Evolutionary conservation across 2,888 invertebrate species (phyloP).

Genomic region (Dendrolimus pini): DNA sequence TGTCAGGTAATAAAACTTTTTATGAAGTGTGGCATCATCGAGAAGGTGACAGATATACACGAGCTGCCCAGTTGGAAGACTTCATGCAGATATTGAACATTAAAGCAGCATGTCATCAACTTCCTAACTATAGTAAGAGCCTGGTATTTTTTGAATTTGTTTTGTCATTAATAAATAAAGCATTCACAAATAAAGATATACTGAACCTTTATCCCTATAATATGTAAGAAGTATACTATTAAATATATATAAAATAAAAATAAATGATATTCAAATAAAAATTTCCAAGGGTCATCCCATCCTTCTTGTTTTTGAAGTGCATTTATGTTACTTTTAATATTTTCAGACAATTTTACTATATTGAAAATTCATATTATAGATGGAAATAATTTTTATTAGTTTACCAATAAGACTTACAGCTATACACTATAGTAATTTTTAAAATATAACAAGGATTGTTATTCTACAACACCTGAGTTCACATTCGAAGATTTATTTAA

Average conservation of each 20-base stretch:
- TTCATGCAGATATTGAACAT: neutral
- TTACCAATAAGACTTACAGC: too few species aligned
- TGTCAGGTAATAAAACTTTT: conserved; percentile 46
- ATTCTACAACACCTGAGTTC: too few species aligned
- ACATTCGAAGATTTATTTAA: too few species aligned
- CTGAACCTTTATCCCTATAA: conserved; percentile 32
- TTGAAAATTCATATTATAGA: too few species aligned
- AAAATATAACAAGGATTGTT: too few species aligned
- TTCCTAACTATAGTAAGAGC: conserved; percentile 64
- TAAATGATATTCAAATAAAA: conserved; percentile 21
- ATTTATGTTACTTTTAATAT: conserved; percentile 1
- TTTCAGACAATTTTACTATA: conserved; percentile 3
- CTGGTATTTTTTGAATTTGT: conserved; percentile 68
- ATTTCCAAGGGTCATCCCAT: conserved; percentile 39
- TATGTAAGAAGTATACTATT: conserved; percentile 27
- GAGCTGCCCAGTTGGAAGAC: neutral
- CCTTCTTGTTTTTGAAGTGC: conserved; percentile 16
- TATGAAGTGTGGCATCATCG: neutral
- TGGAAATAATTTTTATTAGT: too few species aligned
- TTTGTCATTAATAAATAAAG: conserved; percentile 63
- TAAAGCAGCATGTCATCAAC: conserved; percentile 16
- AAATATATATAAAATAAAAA: conserved; percentile 24
- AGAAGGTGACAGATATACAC: too few species aligned
- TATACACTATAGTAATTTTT: too few species aligned
- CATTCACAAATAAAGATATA: conserved; percentile 34